These are phyloP conservation scores for Heliconius ismenius DNA, from an alignment of 2,888 invertebrate genomes.

Conservation along the genomic window DNA sequence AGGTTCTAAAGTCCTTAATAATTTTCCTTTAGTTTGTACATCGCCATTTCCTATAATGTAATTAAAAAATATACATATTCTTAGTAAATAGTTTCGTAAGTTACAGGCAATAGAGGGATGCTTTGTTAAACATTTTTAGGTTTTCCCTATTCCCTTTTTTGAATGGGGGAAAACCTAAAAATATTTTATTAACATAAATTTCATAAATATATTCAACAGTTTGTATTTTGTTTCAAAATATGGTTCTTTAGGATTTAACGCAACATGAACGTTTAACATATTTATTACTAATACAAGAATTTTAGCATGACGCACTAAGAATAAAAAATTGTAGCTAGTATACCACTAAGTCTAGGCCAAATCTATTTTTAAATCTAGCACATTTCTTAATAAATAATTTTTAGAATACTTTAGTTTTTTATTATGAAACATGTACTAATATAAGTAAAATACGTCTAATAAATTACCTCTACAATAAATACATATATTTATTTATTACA, in stretches of 20 bases:
- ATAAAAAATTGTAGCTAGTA: too few relatives aligned
- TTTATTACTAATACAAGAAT: not conserved
- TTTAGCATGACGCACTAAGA: not conserved
- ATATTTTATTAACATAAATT: too few relatives aligned
- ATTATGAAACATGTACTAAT: not conserved
- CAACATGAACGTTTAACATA: too few relatives aligned
- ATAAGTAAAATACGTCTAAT: too few relatives aligned
- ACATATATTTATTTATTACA: conserved; percentile 41
- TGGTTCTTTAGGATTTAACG: too few relatives aligned
- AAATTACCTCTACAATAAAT: not conserved
- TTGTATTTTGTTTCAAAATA: not conserved
- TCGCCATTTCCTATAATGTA: not conserved
- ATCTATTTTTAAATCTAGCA: not conserved
- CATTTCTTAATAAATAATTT: not conserved
- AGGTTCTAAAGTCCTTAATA: too few relatives aligned
- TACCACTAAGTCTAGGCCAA: not conserved
- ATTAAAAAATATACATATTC: too few relatives aligned
- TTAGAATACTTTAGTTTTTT: not conserved
- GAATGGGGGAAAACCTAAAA: too few relatives aligned
- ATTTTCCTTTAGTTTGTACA: conserved; percentile 1
- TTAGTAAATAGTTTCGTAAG: not conserved
- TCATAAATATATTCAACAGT: too few relatives aligned
- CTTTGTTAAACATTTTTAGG: not conserved
- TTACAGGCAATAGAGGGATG: not conserved
- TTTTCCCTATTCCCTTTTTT: not conserved